These are phyloP conservation scores for Accipiter cooperii DNA, from an alignment of 2,113 vertebrate species.

Conservation along the genomic window DNA sequence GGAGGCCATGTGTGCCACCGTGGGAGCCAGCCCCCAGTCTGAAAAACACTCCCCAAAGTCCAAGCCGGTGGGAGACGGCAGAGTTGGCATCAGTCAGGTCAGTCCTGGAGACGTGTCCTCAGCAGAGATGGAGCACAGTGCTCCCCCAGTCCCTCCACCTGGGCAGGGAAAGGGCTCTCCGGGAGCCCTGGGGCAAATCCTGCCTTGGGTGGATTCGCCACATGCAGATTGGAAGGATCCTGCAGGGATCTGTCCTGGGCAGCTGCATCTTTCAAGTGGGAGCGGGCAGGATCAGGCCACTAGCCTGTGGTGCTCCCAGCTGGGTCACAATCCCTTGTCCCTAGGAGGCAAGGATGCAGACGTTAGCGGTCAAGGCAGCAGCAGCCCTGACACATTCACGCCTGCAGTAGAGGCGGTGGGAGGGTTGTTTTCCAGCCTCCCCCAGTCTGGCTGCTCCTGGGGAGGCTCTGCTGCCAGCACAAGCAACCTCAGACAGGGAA, in stretches of 20 bases:
- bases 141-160: not conserved
- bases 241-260: not conserved
- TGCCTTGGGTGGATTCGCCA: not conserved
- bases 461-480: not conserved
- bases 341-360: not conserved
- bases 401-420: not conserved
- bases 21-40: fast-evolving
- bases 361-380: not conserved
- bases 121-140: fast-evolving
- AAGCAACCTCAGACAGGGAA: not conserved
- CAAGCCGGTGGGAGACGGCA: fast-evolving
- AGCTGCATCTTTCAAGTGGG: not conserved
- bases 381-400: not conserved
- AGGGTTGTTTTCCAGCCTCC: not conserved
- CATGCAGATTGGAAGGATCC: not conserved
- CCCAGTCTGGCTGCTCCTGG: not conserved
- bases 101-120: not conserved
- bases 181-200: not conserved
- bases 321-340: not conserved
- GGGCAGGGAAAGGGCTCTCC: not conserved
- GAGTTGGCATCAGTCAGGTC: not conserved
- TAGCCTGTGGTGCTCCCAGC: fast-evolving
- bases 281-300: not conserved
- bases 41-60: not conserved
- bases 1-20: not conserved